A percentile compares a stretch with the other conserved stretches of the same genome.
These are phyloP conservation scores for Dromiciops gliroides DNA, from an alignment of 2,113 vertebrate genomes.

Conservation along the genomic window DNA sequence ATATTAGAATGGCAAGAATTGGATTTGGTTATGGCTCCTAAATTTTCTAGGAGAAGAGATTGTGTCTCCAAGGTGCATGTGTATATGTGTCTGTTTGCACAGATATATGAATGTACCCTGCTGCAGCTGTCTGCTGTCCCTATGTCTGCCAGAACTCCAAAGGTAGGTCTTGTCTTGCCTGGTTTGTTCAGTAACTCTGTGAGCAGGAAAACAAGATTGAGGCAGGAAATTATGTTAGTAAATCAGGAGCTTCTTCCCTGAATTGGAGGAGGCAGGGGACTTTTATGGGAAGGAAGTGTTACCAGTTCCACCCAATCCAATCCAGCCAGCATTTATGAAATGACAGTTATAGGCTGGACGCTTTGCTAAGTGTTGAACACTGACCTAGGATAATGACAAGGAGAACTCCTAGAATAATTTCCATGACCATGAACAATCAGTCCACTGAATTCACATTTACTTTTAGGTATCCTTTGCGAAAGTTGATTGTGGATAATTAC, in stretches of 20 bases:
- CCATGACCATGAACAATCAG: conserved; percentile 3
- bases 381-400: neutral
- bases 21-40: conserved; percentile 32
- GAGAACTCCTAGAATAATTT: neutral
- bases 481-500: neutral
- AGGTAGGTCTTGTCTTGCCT: neutral
- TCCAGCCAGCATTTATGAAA: neutral
- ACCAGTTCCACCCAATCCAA: neutral
- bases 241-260: neutral
- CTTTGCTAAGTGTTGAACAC: neutral
- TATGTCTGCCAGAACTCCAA: neutral
- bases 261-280: neutral
- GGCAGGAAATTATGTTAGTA: neutral
- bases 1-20: conserved; percentile 36
- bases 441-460: neutral
- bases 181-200: neutral
- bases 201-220: neutral
- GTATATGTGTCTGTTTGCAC: neutral
- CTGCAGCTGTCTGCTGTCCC: neutral
- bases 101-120: fast-evolving
- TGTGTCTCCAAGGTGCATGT: neutral
- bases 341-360: neutral
- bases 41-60: neutral
- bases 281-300: neutral
- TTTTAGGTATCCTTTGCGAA: neutral